Evolutionary conservation across 2,888 invertebrate species (phyloP).

Genomic region (Hesperia comma): DNA sequence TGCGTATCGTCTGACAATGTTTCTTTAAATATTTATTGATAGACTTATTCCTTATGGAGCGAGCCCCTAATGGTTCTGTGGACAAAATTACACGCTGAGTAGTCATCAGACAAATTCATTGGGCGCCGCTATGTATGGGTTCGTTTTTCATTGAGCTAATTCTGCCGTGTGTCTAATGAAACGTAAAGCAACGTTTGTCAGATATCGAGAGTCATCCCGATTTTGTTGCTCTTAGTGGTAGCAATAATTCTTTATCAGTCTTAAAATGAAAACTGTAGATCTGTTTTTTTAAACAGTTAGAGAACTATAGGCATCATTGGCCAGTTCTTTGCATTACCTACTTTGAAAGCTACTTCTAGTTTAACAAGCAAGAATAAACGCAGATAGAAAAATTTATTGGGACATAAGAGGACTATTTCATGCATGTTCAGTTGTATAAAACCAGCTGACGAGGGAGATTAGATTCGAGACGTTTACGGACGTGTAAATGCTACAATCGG

Average conservation of each 20-base stretch:
- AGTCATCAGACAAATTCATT: conserved; percentile 69
- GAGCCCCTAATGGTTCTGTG: conserved; percentile 56
- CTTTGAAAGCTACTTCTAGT: not conserved
- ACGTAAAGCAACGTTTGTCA: not conserved
- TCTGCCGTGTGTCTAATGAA: conserved; percentile 10
- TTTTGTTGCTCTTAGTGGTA: not conserved
- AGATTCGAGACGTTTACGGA: conserved; percentile 33
- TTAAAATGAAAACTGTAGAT: too few relatives aligned
- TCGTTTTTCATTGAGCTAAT: conserved; percentile 52
- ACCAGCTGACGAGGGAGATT: conserved; percentile 26
- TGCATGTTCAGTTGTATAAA: conserved; percentile 8
- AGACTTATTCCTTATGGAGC: conserved; percentile 68
- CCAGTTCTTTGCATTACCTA: not conserved
- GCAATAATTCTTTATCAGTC: too few relatives aligned
- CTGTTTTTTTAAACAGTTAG: too few relatives aligned
- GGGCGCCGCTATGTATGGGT: conserved; percentile 68
- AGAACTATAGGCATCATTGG: too few relatives aligned
- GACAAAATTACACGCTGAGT: conserved; percentile 77
- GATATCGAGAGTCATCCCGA: too few relatives aligned
- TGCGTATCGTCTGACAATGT: conserved; percentile 70
- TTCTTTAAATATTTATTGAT: conserved; percentile 76
- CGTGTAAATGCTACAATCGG: conserved; percentile 37
- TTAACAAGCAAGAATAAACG: not conserved
- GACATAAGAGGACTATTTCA: conserved; percentile 14
- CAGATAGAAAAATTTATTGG: conserved; percentile 38